Base-by-base conservation (phyloP, 2,113 vertebrate genomes). In the Podarcis cretensis region DNA sequence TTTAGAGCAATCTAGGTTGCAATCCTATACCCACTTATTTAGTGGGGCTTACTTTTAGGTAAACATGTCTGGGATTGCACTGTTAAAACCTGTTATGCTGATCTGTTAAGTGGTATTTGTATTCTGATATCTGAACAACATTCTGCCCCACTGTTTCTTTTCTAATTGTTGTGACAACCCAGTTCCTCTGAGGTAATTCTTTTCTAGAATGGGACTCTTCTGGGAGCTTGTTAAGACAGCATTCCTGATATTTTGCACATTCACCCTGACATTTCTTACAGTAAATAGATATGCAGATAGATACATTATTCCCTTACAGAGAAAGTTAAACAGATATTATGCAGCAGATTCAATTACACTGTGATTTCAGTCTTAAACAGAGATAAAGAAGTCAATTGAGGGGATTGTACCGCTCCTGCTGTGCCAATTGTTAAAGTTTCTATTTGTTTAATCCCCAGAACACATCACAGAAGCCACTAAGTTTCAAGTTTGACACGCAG, bases 401-500 rank as follows among this genome's bases (percentile, higher is more conserved):
- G 2, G 6, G n/a, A 25, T 10, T 2, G 30, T 66, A 35, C 30
- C 40, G 25, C 35, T 37, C 35, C 43, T 54, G 6, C 37, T 76
- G 10, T 37, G 40, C 30, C 81, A 80, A 0, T 69, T 83, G 37
- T 86, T 77, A 12, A 37, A 25, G 78, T 80, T 4, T 63, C 21
- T 20, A 16, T 92, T 65, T 93, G 30, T 59, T 69, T 89, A 63
- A 83, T 57, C 27, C 81, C 69, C 83, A 74, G 21, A 2, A 83
- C 65, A n/a, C 32, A 86, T 2, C 71, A 77, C 35, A 63, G 87
- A 48, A 92, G 59, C 30, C 76, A 37, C n/a, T 81, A 18, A 86
- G 75, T 76, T 32, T 25, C 23, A 73, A 30, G 69, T 79, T 80
- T 89, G 59, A 43, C 8, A 81, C 43, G 2, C 27, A 79, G 12